Evolutionary conservation across 2,888 invertebrate species (phyloP), one percentile per base, ranked within the genome.

Genomic region (Parnassius apollo): DNA sequence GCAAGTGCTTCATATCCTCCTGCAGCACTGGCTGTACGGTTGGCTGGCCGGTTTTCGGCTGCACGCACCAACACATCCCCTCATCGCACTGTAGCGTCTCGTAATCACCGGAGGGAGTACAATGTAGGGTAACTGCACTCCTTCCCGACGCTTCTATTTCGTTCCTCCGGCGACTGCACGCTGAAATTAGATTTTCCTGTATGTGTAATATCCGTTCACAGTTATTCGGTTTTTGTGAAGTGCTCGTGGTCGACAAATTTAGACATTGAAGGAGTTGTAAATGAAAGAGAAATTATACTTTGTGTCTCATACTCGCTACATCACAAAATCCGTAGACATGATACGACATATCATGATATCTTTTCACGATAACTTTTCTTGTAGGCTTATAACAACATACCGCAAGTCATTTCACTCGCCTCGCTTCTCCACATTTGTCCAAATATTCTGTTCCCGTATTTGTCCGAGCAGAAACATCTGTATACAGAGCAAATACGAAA

Each of bases 61-160:
- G 91, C 1, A 92, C 94, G 78, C 95, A 95, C 95, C 95, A 95
- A 75, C 95, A 95, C 67, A 94, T 75, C 2, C 93, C 94, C 61
- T 92, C 86, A 77, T 94, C 94, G 74, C 95, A 95, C 75, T 95
- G 95, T 42, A 95, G 77, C 25, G 88, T 83, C 74, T 95, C 95
- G 77, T 93, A 95, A 83, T 95, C 94, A 22, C 95, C 95, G 71
- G 89, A 85, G 49, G 85, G 71, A 56, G 93, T 91, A 75, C 95
- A 95, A 76, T 95, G 95, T 18, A 95, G 83, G 3, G 93, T 93
- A 4, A 93, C 92, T 54, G 91, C 88, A 4, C 72, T 80, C 44
- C 89, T 82, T 50, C 82, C 84, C n/a, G 76, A 67, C n/a, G 77
- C 79, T 75, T 92, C 88, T 62, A 94, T 72, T 69, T 94, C 93